Conservation (phyloP, 2,888 invertebrate genomes). For the Caenorhabditis sulstoni region DNA sequence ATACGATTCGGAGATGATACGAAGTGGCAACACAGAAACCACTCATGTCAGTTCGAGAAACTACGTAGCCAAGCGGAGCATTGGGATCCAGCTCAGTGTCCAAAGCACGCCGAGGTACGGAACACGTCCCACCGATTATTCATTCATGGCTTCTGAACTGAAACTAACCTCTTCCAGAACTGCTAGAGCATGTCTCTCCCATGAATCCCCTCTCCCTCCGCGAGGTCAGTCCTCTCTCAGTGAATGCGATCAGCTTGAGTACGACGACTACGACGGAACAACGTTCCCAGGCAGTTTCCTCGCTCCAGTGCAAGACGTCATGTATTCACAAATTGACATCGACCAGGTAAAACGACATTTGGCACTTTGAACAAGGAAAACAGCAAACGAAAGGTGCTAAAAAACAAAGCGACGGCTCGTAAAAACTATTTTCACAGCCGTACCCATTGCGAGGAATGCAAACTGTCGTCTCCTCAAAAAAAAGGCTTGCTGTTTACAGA, state of each 20-base stretch:
- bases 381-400: background rate
- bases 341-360: constrained; percentile 64
- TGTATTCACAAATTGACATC: constrained; percentile 76
- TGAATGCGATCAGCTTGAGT: constrained; percentile 72
- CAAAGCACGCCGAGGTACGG: constrained; percentile 73
- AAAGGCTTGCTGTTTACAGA: constrained; percentile 44
- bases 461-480: constrained; percentile 1
- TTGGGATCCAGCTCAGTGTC: constrained; percentile 76
- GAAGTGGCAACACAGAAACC: constrained; percentile 76
- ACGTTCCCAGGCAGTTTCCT: constrained; percentile 72
- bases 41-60: constrained; percentile 70
- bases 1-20: constrained; percentile 74
- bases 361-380: constrained; percentile 8
- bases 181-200: constrained; percentile 57
- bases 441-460: constrained; percentile 6
- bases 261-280: constrained; percentile 75
- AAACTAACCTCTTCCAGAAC: constrained; percentile 45
- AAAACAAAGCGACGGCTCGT: background rate
- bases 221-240: constrained; percentile 63
- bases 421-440: constrained; percentile 2
- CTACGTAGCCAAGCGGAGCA: constrained; percentile 71
- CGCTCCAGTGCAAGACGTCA: constrained; percentile 66
- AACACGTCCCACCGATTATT: background rate
- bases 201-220: constrained; percentile 64
- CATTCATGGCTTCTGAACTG: background rate